These are phyloP conservation scores for Sarcophaga caerulescens DNA, from an alignment of 2,888 invertebrate genomes.

Conservation along the genomic window DNA sequence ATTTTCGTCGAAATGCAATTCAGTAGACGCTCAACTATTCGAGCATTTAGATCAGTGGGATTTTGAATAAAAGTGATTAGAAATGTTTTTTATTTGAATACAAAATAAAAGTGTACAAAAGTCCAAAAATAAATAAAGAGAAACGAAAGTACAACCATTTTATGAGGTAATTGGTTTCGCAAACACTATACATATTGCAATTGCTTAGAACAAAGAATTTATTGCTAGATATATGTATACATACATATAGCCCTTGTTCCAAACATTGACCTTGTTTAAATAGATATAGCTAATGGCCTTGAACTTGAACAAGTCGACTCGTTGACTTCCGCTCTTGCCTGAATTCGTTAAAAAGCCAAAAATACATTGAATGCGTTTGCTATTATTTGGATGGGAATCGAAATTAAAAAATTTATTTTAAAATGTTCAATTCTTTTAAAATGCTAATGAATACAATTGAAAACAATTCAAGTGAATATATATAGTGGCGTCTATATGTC, in stretches of 20 bases:
- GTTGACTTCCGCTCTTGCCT: conserved; percentile 32
- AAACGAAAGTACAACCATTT: not conserved
- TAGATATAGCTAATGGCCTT: conserved; percentile 32
- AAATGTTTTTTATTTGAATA: conserved; percentile 11
- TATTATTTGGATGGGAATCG: not conserved
- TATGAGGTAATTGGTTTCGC: conserved; percentile 42
- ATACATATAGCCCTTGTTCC: not conserved
- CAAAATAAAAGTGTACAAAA: not conserved
- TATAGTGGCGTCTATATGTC: not conserved
- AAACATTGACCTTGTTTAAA: conserved; percentile 63
- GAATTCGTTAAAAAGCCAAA: not conserved
- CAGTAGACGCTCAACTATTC: conserved; percentile 53
- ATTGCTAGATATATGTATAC: not conserved
- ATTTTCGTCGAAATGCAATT: conserved; percentile 43
- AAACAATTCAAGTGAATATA: too few species aligned
- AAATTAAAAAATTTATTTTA: too few species aligned
- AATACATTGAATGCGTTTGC: not conserved
- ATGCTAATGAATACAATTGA: too few species aligned
- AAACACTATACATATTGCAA: not conserved
- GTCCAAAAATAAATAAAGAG: not conserved
- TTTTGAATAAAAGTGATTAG: not conserved
- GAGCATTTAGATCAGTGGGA: conserved; percentile 52
- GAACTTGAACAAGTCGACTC: conserved; percentile 45
- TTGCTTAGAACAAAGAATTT: not conserved
- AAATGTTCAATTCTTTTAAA: too few species aligned